Evolutionary conservation across 37 sponge, comb jelly and placozoan genomes (phyloP).

Genomic region (Aplysina aerophoba): DNA sequence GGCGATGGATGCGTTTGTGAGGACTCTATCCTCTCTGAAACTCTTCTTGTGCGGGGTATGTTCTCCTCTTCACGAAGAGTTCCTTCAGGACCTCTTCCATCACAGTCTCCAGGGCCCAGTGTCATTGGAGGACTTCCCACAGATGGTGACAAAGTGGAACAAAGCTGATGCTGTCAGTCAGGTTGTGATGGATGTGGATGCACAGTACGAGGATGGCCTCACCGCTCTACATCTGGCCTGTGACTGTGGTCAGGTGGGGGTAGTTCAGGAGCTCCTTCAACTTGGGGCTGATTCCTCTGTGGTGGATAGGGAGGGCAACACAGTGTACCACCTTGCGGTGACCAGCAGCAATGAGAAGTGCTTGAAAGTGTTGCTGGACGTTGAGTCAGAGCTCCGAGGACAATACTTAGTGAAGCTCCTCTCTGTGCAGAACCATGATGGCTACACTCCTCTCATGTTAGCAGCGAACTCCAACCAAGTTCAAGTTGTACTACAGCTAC

Average conservation of each 20-base stretch:
- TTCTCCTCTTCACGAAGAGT: not conserved
- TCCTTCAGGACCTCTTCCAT: conserved; percentile 11
- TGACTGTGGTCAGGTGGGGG: conserved; percentile 8
- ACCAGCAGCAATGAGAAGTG: not conserved
- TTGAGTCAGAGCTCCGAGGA: not conserved
- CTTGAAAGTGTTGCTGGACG: not conserved
- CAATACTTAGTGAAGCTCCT: not conserved
- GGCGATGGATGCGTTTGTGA: not conserved
- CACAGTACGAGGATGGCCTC: not conserved
- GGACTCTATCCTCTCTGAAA: not conserved
- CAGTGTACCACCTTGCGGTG: conserved; percentile 9
- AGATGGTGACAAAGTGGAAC: not conserved
- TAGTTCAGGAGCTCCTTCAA: not conserved
- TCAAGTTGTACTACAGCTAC: conserved; percentile 19
- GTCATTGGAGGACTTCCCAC: not conserved
- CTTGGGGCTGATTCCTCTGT: not conserved
- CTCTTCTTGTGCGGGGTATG: not conserved
- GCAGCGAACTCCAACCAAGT: conserved; percentile 17
- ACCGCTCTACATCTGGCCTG: conserved; percentile 20
- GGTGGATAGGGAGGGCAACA: conserved; percentile 4
- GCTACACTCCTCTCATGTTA: conserved; percentile 44
- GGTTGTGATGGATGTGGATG: conserved; percentile 9
- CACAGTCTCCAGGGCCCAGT: not conserved
- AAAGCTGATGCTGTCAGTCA: not conserved
- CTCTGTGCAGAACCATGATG: not conserved